These are phyloP conservation scores for Astur gentilis DNA, from an alignment of 2,113 vertebrate genomes.

Conservation along the genomic window DNA sequence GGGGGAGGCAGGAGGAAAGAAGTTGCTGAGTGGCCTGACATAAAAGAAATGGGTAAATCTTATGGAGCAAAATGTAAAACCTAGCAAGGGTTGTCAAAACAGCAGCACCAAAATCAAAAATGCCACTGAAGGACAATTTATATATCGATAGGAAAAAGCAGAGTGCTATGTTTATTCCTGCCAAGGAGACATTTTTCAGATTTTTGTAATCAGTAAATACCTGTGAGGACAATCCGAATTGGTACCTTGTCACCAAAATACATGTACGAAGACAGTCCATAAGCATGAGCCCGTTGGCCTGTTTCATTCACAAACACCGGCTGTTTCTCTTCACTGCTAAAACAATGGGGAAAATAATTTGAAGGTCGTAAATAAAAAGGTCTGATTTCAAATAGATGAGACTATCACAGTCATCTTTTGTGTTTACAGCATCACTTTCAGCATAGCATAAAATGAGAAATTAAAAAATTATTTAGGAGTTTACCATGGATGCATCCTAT, in stretches of 20 bases:
- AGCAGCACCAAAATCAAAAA: background rate
- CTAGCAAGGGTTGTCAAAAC: background rate
- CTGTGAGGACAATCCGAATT: background rate
- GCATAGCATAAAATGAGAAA: background rate
- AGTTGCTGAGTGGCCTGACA: background rate
- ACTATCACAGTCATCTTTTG: background rate
- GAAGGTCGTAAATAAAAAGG: background rate
- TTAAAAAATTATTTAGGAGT: background rate
- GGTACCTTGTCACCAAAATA: background rate
- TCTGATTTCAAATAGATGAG: background rate
- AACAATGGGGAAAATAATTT: background rate
- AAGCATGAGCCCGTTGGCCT: background rate
- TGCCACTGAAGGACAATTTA: background rate
- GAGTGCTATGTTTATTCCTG: background rate
- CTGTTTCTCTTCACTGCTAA: background rate
- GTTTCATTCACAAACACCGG: background rate
- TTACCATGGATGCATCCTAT: background rate
- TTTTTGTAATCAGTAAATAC: background rate
- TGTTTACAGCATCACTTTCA: background rate
- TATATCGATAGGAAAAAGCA: background rate
- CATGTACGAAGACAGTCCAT: background rate
- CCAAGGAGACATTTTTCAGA: background rate
- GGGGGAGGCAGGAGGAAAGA: background rate
- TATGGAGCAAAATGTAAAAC: fast-evolving
- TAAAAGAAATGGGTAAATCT: background rate